These are phyloP conservation scores for Sarcophaga subvicina DNA, from an alignment of 2,888 invertebrate species.

Conservation along the genomic window DNA sequence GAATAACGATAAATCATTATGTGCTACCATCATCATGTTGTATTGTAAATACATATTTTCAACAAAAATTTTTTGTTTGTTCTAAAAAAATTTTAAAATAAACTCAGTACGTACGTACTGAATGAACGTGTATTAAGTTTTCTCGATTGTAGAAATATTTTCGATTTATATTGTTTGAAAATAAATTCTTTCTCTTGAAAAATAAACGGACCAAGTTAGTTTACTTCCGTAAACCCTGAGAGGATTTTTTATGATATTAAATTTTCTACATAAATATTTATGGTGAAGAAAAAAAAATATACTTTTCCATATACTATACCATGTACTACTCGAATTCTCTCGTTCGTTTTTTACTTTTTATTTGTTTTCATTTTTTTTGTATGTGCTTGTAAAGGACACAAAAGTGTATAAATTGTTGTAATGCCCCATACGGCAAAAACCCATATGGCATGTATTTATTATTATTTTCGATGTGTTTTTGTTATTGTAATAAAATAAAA, in stretches of 20 bases:
- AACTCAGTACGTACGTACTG: too few species aligned
- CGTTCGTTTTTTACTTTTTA: neutral
- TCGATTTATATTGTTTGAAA: too few species aligned
- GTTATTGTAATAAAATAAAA: slow-evolving; percentile 25
- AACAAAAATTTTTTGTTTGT: too few species aligned
- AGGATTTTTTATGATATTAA: neutral
- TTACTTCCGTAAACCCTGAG: slow-evolving; percentile 2
- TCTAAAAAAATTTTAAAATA: too few species aligned
- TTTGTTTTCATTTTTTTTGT: neutral
- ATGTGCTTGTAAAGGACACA: neutral
- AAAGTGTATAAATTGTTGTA: slow-evolving; percentile 4
- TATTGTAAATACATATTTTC: too few species aligned
- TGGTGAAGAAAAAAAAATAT: slow-evolving; percentile 1
- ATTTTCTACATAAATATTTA: slow-evolving; percentile 35
- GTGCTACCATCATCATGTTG: too few species aligned
- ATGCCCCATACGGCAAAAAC: neutral
- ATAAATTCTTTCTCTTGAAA: neutral
- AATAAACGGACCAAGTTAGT: slow-evolving; percentile 1
- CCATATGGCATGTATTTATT: slow-evolving; percentile 35
- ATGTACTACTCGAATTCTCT: neutral
- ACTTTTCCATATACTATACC: too few species aligned
- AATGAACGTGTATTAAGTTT: too few species aligned
- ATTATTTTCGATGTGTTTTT: neutral
- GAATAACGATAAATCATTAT: too few species aligned
- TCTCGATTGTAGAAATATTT: too few species aligned